Conservation (phyloP, 2,797 vertebrate species). For the Tokudaia muenninki region DNA sequence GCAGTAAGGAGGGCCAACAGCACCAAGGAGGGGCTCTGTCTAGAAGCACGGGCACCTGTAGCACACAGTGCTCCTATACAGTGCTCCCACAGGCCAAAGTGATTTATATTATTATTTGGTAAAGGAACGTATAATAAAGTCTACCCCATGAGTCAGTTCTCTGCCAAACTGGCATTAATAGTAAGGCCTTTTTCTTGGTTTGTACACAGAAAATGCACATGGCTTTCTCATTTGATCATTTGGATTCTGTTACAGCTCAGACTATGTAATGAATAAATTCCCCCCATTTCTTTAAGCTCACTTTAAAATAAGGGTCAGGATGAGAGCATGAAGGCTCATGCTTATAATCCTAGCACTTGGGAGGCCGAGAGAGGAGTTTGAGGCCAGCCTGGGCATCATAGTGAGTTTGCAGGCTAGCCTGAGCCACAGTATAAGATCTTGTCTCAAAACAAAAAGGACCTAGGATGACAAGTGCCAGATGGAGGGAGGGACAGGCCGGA, state of each 20-base stretch:
- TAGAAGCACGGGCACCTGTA: background rate
- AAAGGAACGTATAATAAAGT: constrained; percentile 64
- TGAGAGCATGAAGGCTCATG: background rate
- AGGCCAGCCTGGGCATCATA: background rate
- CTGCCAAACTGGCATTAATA: constrained; percentile 68
- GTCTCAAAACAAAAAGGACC: constrained; percentile 32
- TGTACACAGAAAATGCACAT: constrained; percentile 80
- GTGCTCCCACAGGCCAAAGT: constrained; percentile 79
- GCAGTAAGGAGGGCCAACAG: background rate
- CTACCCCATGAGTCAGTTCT: constrained; percentile 68
- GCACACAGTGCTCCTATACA: background rate
- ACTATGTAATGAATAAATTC: background rate
- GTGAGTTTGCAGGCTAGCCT: background rate
- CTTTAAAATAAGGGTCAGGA: background rate
- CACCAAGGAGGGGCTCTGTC: background rate
- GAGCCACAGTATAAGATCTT: background rate
- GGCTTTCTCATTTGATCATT: constrained; percentile 62
- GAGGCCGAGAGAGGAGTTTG: background rate
- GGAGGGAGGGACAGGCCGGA: constrained; percentile 37
- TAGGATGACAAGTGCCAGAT: constrained; percentile 7
- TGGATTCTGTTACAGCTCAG: constrained; percentile 73
- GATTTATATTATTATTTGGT: constrained; percentile 80
- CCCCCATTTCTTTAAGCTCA: constrained; percentile 38
- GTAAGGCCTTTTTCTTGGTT: constrained; percentile 69
- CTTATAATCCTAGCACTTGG: background rate